Percentiles rank a stretch among this genome's conserved stretches.
These are phyloP conservation scores for Stichopus horrens DNA, from an alignment of 53 echinoderm and acorn worm genomes.

Conservation along the genomic window DNA sequence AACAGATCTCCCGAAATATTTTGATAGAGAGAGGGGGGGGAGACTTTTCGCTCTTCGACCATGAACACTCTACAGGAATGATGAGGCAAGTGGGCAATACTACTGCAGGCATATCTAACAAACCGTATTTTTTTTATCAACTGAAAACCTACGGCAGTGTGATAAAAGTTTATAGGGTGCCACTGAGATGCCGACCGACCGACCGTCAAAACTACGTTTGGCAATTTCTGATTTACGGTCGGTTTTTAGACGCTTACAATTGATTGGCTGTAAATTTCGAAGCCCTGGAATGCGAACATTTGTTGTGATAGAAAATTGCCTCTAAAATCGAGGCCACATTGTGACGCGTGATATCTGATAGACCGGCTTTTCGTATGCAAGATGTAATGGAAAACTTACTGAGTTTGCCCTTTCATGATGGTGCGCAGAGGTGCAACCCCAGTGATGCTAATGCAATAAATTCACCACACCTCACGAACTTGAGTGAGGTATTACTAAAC, in stretches of 20 bases:
- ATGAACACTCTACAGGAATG: not conserved
- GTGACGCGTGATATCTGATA: not conserved
- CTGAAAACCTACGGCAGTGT: not conserved
- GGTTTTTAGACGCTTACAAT: not conserved
- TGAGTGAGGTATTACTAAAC: too few species aligned
- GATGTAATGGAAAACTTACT: too few species aligned
- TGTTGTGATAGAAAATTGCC: constrained; percentile 14
- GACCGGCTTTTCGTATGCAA: not conserved
- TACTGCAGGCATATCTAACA: not conserved
- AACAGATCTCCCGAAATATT: constrained; percentile 9
- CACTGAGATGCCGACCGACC: not conserved
- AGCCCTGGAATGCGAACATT: constrained; percentile 2
- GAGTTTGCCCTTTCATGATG: too few species aligned
- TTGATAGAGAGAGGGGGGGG: not conserved
- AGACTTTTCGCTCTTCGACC: not conserved
- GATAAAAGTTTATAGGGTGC: constrained; percentile 7
- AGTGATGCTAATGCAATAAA: too few species aligned
- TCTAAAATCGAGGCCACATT: not conserved
- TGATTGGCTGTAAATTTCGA: not conserved
- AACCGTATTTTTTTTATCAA: not conserved
- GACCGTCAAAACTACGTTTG: not conserved
- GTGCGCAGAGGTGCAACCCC: too few species aligned
- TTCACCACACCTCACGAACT: too few species aligned
- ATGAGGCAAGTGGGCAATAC: not conserved
- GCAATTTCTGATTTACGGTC: too few species aligned